phyloP scores from a whole-genome alignment of 1,140 invertebrate genomes.

The Megalopta genalis region DNA sequence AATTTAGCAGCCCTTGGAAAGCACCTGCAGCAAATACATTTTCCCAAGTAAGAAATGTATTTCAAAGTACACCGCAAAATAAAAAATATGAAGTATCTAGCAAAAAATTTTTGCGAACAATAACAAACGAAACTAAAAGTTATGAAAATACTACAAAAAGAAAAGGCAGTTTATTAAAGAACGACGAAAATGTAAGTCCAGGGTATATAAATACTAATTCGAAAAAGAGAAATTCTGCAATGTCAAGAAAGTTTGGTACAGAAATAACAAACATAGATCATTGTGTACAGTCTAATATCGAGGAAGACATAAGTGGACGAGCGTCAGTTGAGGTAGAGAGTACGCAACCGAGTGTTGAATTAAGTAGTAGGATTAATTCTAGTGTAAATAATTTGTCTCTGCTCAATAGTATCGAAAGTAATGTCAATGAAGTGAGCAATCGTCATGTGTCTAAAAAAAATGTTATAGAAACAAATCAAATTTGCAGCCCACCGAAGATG shows the following conservation, averaged over 20 bases:
- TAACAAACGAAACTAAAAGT: slow-evolving; percentile 16
- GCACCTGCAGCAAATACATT: slow-evolving; percentile 52
- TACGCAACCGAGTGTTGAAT: background rate
- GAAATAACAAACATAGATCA: slow-evolving; percentile 64
- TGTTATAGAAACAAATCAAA: background rate
- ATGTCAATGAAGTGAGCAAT: slow-evolving; percentile 46
- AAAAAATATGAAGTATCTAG: slow-evolving; percentile 23
- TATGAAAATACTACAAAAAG: background rate
- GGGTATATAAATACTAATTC: background rate
- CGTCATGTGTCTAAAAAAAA: slow-evolving; percentile 41
- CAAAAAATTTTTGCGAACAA: background rate
- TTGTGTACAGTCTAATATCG: background rate
- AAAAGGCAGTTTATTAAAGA: slow-evolving; percentile 20
- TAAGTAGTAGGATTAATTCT: background rate
- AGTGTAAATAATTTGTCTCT: background rate
- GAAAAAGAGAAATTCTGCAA: slow-evolving; percentile 8
- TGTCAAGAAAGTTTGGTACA: slow-evolving; percentile 68
- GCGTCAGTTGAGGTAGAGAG: background rate
- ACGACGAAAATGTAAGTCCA: slow-evolving; percentile 21
- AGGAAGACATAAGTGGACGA: slow-evolving; percentile 16
- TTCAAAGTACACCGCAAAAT: slow-evolving; percentile 71
- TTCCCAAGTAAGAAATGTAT: slow-evolving; percentile 61
- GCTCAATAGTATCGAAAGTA: slow-evolving; percentile 35
- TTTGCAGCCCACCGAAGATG: background rate
- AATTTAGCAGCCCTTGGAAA: slow-evolving; percentile 69